Base-by-base conservation (phyloP, 2,797 vertebrate species). In the Myiotriccus ornatus region DNA sequence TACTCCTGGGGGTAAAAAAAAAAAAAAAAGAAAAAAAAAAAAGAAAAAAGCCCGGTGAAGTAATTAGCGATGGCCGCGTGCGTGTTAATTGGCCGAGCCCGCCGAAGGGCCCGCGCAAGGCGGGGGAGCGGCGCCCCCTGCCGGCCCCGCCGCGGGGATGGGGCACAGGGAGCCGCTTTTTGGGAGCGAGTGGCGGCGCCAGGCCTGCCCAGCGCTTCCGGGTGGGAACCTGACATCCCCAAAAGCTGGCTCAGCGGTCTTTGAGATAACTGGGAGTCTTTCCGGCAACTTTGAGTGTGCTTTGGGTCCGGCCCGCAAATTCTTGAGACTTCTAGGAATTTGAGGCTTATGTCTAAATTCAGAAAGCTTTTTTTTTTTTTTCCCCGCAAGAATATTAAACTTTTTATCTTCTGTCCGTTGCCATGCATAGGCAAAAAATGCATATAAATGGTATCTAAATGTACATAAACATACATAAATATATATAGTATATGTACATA, bases 61-160 rank as follows among this genome's bases (percentile, higher is more conserved):
- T 30, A 30, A 52, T 52, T 52, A 30, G 2, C 24, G 24, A 9
- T 7, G 24, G 19, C 52, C 12, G 30, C 43, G n/a, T 28, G 59
- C 4, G 37, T 8, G 39, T 1, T 37, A 21, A 44, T 50, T 37
- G 78, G 22, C 57, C 22, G 32, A 35, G 55, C n/a, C 55, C 53
- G 13, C n/a, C n/a, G 23, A 47, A 7, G 25, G 50, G 35, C 53
- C 24, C 7, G 1, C 8, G 27, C 12, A 91, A 80, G 67, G 56
- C 67, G 63, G 78, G 89, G 56, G 22, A 28, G 73, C 74, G 25
- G 69, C 87, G 93, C 90, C 92, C 90, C 82, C 93, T 96, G 84
- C 67, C 68, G 93, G 94, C 56, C 56, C 56, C 57, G 55, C 35
- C 20, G 19, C 23, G 18, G 30, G 32, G 24, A 14, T 5, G 18